A percentile compares a stretch with the other conserved stretches of the same genome.
Evolutionary conservation across 2,797 vertebrate species (phyloP).

Genomic region (Micropoecilia bifurca): DNA sequence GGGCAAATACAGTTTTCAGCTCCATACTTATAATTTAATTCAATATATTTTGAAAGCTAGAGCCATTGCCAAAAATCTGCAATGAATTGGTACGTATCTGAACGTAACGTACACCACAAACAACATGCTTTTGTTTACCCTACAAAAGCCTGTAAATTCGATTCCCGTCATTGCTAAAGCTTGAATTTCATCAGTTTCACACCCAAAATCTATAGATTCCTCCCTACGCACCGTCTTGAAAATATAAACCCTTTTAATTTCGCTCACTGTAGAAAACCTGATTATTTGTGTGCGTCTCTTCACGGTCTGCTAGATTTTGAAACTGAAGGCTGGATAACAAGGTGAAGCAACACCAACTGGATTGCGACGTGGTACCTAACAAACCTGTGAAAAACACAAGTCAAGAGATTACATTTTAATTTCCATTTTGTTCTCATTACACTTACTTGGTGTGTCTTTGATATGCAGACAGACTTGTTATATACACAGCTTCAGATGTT

Average conservation of each 20-base stretch:
- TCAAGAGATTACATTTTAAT: slow-evolving; percentile 60
- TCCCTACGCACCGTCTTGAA: slow-evolving; percentile 32
- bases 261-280: slow-evolving; percentile 30
- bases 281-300: slow-evolving; percentile 17
- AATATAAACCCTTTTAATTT: slow-evolving; percentile 50
- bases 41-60: not conserved
- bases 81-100: not conserved
- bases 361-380: slow-evolving; percentile 30
- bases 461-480: slow-evolving; percentile 56
- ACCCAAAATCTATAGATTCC: slow-evolving; percentile 16
- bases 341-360: slow-evolving; percentile 50
- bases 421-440: slow-evolving; percentile 60
- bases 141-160: not conserved
- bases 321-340: slow-evolving; percentile 48
- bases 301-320: slow-evolving; percentile 34
- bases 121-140: not conserved
- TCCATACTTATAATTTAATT: not conserved
- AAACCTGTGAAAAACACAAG: slow-evolving; percentile 51
- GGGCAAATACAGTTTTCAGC: not conserved
- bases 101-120: not conserved
- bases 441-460: slow-evolving; percentile 46
- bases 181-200: slow-evolving; percentile 19
- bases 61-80: not conserved
- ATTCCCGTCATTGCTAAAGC: not conserved
- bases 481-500: slow-evolving; percentile 71